Percentiles rank a stretch among this genome's conserved stretches.
Conservation (phyloP, 2,797 vertebrate species). For the Prunella strophiata region DNA sequence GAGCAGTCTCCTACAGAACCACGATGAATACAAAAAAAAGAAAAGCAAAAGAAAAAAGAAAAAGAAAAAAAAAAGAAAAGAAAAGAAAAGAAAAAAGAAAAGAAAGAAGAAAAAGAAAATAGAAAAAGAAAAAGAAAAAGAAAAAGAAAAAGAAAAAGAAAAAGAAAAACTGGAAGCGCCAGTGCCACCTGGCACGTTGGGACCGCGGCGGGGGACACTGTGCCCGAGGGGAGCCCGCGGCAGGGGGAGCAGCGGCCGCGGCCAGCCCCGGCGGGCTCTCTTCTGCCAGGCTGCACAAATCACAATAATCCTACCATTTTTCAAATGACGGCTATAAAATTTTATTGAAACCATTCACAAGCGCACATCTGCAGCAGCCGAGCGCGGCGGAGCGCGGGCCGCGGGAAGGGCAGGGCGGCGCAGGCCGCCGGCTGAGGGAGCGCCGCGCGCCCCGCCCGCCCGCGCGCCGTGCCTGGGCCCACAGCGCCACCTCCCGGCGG, state of each 20-base stretch:
- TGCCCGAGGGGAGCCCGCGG: not conserved
- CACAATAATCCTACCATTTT: slow-evolving; percentile 54
- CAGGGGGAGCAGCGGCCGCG: not conserved
- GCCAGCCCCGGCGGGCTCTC: not conserved
- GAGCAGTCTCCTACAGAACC: not conserved
- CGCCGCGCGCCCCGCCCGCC: not conserved
- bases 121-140: too few relatives aligned
- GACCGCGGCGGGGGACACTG: not conserved
- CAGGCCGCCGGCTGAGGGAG: not conserved
- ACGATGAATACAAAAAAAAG: too few relatives aligned
- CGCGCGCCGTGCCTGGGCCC: not conserved
- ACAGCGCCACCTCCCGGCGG: slow-evolving; percentile 71
- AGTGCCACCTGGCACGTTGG: not conserved
- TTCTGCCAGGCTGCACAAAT: slow-evolving; percentile 41
- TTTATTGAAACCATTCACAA: slow-evolving; percentile 64
- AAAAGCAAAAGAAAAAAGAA: too few relatives aligned
- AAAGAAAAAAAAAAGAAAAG: too few relatives aligned
- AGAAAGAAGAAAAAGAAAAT: too few relatives aligned
- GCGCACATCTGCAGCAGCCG: slow-evolving; percentile 55
- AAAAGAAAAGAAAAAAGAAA: too few relatives aligned
- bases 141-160: accelerated
- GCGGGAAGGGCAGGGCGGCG: not conserved
- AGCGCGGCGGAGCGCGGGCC: not conserved
- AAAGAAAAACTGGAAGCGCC: not conserved
- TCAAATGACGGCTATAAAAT: slow-evolving; percentile 66